Evolutionary conservation across 2,797 vertebrate species (phyloP), one percentile per base, ranked within the genome.

Genomic region (Bovichtus diacanthus): DNA sequence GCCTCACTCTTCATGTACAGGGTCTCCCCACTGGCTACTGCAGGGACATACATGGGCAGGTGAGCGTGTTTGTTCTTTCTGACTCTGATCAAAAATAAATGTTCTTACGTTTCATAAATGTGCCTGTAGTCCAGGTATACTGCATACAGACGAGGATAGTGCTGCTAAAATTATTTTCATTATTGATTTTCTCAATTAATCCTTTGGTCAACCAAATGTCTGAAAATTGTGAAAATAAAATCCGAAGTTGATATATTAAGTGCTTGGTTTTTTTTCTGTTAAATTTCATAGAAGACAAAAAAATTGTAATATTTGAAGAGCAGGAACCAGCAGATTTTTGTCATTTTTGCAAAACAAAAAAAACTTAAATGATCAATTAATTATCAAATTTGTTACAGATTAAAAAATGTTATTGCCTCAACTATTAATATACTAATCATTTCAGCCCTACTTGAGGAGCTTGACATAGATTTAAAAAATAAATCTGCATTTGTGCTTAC

Each of bases 21-120:
- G 97, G 98, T 27, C 95, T 99, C 71, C 91, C 89, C 6, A 99
- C 97, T 0, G 98, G 98, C 19, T 98, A 95, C 94, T 99, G 98
- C 92, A 97, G 93, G 89, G 98, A 99, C 7, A 96, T 99, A 13
- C 97, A 99, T 0, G 98, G 98, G 10, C 96, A 99, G 97, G 98
- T 99, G 75, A 62, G 73, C 64, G 53, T 27, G 9, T 51, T 6
- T 70, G 5, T 70, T n/a, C 2, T 65, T 47, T 49, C 18, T 31
- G 16, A 38, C 9, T 27, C 44, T 41, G 25, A 55, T 3, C 55
- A 31, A 34, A 34, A 18, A 10, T 5, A 49, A n/a, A 43, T 31
- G 34, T 29, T 39, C 5, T 5, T 39, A 39, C 43, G 39, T 44
- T n/a, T 36, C 10, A 59, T 4, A 49, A 39, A 55, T 54, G 23